These are phyloP conservation scores for Microcebus jonahi DNA, from an alignment of 2,113 vertebrate species.

Conservation along the genomic window DNA sequence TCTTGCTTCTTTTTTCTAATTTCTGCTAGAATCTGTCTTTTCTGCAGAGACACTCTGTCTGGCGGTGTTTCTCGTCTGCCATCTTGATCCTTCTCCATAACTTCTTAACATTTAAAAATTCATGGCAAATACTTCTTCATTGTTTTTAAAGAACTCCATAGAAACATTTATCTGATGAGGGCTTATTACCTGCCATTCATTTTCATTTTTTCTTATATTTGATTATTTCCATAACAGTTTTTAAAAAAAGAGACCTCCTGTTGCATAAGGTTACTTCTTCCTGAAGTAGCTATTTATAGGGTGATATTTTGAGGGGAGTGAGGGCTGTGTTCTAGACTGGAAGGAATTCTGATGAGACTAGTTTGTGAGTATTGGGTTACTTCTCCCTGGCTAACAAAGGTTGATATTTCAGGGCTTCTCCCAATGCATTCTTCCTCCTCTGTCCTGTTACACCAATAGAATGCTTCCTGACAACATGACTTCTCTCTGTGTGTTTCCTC, in stretches of 20 bases:
- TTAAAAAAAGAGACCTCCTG: not conserved
- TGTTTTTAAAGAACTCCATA: conserved; percentile 3
- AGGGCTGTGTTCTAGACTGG: not conserved
- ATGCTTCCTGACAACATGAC: not conserved
- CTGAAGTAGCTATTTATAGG: not conserved
- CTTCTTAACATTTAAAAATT: not conserved
- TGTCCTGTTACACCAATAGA: not conserved
- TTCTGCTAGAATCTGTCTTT: no score
- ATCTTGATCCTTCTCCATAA: no score
- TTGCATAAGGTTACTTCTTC: not conserved
- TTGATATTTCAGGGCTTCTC: not conserved
- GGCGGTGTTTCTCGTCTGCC: no score
- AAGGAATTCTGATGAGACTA: not conserved
- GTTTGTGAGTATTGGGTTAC: not conserved
- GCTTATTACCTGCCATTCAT: not conserved
- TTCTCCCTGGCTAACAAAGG: not conserved
- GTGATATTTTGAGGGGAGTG: not conserved
- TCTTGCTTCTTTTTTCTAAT: no score
- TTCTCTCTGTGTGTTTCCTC: not conserved
- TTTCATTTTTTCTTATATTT: not conserved
- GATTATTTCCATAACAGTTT: not conserved
- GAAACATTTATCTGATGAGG: not conserved
- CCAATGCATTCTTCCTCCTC: not conserved
- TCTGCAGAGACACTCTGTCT: no score
- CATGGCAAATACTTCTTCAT: not conserved